These are phyloP conservation scores for Dromiciops gliroides DNA, from an alignment of 2,113 vertebrate species.

Conservation along the genomic window DNA sequence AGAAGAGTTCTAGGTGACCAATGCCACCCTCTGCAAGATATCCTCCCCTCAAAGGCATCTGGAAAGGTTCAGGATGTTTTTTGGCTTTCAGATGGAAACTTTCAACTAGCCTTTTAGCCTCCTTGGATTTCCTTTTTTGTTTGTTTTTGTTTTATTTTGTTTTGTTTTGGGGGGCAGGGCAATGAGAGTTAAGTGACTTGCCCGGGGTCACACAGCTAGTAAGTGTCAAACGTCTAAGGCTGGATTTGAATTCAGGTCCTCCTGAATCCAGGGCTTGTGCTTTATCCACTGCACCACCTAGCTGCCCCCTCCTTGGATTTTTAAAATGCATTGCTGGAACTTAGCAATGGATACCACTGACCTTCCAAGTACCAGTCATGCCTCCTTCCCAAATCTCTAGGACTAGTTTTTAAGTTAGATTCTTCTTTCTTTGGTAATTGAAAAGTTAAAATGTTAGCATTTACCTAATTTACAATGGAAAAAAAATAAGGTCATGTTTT, in stretches of 20 bases:
- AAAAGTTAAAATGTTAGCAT: neutral
- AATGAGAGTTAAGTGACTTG: no score
- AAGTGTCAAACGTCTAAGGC: no score
- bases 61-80: neutral
- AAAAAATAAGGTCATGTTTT: neutral
- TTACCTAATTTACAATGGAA: neutral
- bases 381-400: neutral
- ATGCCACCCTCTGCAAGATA: neutral
- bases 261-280: no score
- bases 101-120: neutral
- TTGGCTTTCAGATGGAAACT: neutral
- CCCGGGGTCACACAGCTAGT: no score
- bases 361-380: neutral
- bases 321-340: no score
- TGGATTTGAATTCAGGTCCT: no score
- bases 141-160: no score
- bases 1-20: neutral
- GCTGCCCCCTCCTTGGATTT: no score
- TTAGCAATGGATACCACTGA: neutral
- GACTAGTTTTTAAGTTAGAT: neutral
- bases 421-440: neutral
- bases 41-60: neutral
- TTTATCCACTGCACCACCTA: no score
- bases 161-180: no score
- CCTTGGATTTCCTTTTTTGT: neutral